Percentiles rank a stretch among this genome's conserved stretches.
Evolutionary conservation across 2,888 invertebrate species (phyloP).

Genomic region (Lasioglossum villosulum): DNA sequence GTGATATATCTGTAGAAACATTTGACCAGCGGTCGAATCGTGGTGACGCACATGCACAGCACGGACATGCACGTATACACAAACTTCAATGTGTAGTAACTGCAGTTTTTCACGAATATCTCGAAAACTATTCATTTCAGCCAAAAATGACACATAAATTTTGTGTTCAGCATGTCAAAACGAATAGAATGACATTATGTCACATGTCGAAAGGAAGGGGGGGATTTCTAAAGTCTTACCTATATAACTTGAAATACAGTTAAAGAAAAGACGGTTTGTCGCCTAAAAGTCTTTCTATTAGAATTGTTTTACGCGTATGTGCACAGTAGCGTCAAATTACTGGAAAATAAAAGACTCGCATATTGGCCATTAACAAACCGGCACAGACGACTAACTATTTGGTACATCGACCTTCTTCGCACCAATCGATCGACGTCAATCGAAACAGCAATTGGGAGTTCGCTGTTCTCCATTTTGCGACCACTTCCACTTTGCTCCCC

Average conservation of each 20-base stretch:
- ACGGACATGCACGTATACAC: too few relatives aligned
- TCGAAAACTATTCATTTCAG: too few relatives aligned
- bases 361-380: neutral
- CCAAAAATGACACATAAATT: too few relatives aligned
- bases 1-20: too few relatives aligned
- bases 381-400: neutral
- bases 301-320: neutral
- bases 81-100: too few relatives aligned
- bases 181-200: too few relatives aligned
- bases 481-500: conserved; percentile 5
- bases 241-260: neutral
- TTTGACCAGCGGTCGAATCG: too few relatives aligned
- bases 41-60: too few relatives aligned
- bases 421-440: neutral
- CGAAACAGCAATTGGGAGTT: neutral
- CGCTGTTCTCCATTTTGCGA: neutral
- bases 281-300: neutral
- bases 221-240: too few relatives aligned
- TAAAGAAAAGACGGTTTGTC: neutral
- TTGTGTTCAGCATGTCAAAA: too few relatives aligned
- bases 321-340: neutral
- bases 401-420: neutral
- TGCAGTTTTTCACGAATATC: too few relatives aligned
- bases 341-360: neutral
- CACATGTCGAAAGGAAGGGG: too few relatives aligned